Conservation (phyloP, 23 tunicate genomes). For the Clavelina lepadiformis region DNA sequence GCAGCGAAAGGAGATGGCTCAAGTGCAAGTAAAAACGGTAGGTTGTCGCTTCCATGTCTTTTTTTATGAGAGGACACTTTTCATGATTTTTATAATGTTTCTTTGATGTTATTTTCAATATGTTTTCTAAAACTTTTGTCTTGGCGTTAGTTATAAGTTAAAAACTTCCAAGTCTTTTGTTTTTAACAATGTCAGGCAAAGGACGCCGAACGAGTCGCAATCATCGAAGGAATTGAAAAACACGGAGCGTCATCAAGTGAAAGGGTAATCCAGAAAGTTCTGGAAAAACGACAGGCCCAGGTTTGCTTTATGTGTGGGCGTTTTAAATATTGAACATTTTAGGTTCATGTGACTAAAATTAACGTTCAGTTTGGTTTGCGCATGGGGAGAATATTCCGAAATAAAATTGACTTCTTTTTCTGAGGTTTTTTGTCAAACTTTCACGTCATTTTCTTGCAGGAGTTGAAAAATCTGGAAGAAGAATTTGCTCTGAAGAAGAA, state of each 20-base stretch:
- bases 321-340: background rate
- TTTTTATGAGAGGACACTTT: background rate
- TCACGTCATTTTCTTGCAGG: slow-evolving; percentile 29
- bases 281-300: slow-evolving; percentile 79
- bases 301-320: slow-evolving; percentile 5
- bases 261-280: slow-evolving; percentile 67
- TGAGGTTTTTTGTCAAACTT: background rate
- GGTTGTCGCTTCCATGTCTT: background rate
- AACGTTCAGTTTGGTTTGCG: background rate
- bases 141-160: background rate
- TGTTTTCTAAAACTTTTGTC: background rate
- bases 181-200: slow-evolving; percentile 32
- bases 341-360: background rate
- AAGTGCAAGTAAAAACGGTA: slow-evolving; percentile 82
- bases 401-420: background rate
- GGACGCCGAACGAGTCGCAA: slow-evolving; percentile 76
- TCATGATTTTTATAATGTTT: background rate
- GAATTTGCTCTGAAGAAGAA: slow-evolving; percentile 83
- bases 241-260: slow-evolving; percentile 67
- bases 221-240: slow-evolving; percentile 79
- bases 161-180: background rate
- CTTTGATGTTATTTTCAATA: background rate
- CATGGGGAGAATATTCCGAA: background rate
- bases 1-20: slow-evolving; percentile 83
- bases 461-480: slow-evolving; percentile 65